A percentile compares a stretch with the other conserved stretches of the same genome.
Evolutionary conservation across 2,888 invertebrate species (phyloP).

Genomic region (Lottia gigantea): DNA sequence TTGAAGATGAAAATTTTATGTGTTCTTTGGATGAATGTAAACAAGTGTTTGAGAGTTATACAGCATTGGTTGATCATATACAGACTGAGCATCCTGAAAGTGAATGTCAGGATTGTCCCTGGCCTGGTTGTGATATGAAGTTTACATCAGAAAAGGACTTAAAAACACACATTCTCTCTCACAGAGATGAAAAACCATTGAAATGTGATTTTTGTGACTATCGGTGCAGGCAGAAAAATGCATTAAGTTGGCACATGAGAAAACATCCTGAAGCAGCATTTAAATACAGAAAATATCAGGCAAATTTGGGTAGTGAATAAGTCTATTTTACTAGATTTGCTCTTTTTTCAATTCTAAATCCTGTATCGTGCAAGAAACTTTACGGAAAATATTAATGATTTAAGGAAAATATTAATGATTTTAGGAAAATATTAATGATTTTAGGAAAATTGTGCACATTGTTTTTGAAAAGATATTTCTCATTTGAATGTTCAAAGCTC

Average conservation of each 20-base stretch:
- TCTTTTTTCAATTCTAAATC: too few species aligned
- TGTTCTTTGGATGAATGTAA: slow-evolving; percentile 26
- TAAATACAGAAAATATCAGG: slow-evolving; percentile 34
- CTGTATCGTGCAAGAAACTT: too few species aligned
- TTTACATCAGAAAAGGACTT: slow-evolving; percentile 49
- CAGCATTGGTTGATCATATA: slow-evolving; percentile 25
- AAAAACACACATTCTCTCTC: slow-evolving; percentile 52
- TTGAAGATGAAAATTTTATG: background rate
- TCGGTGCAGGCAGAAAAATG: slow-evolving; percentile 56
- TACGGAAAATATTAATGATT: too few species aligned
- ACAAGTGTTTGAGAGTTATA: slow-evolving; percentile 23
- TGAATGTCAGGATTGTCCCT: slow-evolving; percentile 18
- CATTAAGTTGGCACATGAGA: slow-evolving; percentile 60
- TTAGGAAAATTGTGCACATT: too few species aligned
- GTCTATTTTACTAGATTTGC: background rate
- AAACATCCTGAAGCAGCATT: slow-evolving; percentile 56
- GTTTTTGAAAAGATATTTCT: too few species aligned
- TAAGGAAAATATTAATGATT: too few species aligned
- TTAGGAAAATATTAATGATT: too few species aligned
- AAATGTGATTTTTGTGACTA: slow-evolving; percentile 58
- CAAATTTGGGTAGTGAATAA: background rate
- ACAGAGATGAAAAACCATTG: slow-evolving; percentile 56
- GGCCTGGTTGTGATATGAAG: slow-evolving; percentile 44
- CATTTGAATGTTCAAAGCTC: too few species aligned
- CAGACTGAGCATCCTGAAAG: slow-evolving; percentile 12